Evolutionary conservation across 1,140 invertebrate genomes (phyloP), one percentile per base, ranked within the genome.

Genomic region (Cardiocondyla obscurior): DNA sequence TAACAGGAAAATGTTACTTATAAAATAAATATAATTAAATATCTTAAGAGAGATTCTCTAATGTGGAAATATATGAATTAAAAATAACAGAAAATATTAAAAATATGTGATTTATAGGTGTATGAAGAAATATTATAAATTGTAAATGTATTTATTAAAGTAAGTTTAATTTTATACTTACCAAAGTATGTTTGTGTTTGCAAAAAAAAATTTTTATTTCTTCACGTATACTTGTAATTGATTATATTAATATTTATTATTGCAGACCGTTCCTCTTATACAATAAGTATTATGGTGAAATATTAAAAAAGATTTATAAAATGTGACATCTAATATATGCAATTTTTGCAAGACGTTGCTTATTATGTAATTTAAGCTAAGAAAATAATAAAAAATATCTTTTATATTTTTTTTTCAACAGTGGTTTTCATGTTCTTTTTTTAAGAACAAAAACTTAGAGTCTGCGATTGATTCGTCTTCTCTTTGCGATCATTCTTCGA

Each of bases 401-500:
- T 81, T 81, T 81, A 39, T 69, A 69, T 69, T 53, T 55, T 69
- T n/a, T 69, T 70, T 22, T 12, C 60, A 55, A 42, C 42, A 22
- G 16, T 8, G 57, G 14, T 81, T 30, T 49, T 62, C 39, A 46
- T 76, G 46, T 49, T 64, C 39, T 64, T 64, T 57, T 64, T 76
- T 42, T 58, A 58, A 73, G 10, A 73, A 57, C 28, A 57, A 57
- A 53, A 22, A 53, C 69, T 42, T 85, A 92, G 77, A 91, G 90
- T 74, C 85, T 87, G 33, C 91, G 81, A 79, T 92, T 92, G 0
- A 81, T 30, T 70, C 90, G 87, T 44, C 84, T 84, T 58, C 16
- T 83, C 57, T 70, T 85, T 7, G 74, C 30, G 0, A 67, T 19
- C 6, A 83, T 30, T 72, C 44, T 88, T 64, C 73, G 87, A 30